Conservation (phyloP, 2,888 invertebrate species). For the Trachelus iudaicus region DNA sequence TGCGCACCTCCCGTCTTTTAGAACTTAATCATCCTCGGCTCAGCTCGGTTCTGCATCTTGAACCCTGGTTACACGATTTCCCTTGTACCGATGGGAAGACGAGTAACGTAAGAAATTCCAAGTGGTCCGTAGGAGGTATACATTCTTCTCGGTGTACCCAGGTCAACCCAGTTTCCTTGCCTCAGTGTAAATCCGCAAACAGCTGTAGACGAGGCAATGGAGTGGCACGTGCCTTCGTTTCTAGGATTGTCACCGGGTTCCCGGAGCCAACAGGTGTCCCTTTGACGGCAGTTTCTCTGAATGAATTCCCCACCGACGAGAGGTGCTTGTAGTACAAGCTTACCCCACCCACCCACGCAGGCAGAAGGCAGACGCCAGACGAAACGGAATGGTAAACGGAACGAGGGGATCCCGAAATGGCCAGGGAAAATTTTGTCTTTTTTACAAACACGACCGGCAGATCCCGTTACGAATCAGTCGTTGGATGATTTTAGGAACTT, state of each 20-base stretch:
- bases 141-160: background rate
- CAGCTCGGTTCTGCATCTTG: background rate
- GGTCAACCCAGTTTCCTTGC: background rate
- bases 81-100: background rate
- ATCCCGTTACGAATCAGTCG: background rate
- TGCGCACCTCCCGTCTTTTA: conserved; percentile 37
- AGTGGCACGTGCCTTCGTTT: conserved; percentile 55
- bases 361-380: conserved; percentile 56
- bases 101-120: background rate
- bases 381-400: conserved; percentile 66
- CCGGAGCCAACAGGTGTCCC: conserved; percentile 65
- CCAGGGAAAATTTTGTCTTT: conserved; percentile 55
- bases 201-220: background rate
- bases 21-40: conserved; percentile 33
- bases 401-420: conserved; percentile 55
- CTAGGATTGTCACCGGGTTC: conserved; percentile 59
- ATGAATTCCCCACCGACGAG: conserved; percentile 63
- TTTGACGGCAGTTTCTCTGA: conserved; percentile 66
- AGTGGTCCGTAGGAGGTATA: background rate
- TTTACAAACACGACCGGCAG: background rate
- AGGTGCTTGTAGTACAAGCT: conserved; percentile 58
- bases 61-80: background rate
- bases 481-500: background rate
- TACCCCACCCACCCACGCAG: conserved; percentile 57
- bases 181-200: background rate